A percentile compares a stretch with the other conserved stretches of the same genome.
Conservation (phyloP, 2,797 vertebrate species). For the Gouania willdenowi region DNA sequence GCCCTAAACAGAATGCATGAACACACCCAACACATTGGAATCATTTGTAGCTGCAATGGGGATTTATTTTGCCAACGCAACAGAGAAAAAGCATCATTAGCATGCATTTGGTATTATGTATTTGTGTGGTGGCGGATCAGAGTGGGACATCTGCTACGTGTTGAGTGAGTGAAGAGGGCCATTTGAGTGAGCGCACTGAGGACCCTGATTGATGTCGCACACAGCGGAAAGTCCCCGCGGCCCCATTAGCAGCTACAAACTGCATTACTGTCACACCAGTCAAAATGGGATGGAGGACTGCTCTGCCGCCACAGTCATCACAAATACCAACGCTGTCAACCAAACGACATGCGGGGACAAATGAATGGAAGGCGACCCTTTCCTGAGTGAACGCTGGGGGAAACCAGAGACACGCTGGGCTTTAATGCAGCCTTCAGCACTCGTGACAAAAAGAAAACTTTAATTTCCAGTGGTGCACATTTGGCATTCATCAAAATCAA, state of each 20-base stretch:
- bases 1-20: not conserved
- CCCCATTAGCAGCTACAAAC: conserved; percentile 73
- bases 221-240: conserved; percentile 62
- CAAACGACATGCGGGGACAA: conserved; percentile 36
- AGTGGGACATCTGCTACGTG: conserved; percentile 67
- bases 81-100: conserved; percentile 62
- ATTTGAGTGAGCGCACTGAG: conserved; percentile 56
- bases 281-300: conserved; percentile 51
- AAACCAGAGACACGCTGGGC: conserved; percentile 45
- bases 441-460: conserved; percentile 61
- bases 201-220: conserved; percentile 71
- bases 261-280: conserved; percentile 66
- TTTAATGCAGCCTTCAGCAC: conserved; percentile 46
- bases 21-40: conserved; percentile 12
- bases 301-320: conserved; percentile 31
- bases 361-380: conserved; percentile 46
- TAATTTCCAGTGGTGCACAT: conserved; percentile 51
- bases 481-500: conserved; percentile 67
- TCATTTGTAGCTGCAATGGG: conserved; percentile 17
- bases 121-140: conserved; percentile 43
- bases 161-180: conserved; percentile 64
- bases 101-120: conserved; percentile 60
- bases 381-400: conserved; percentile 45
- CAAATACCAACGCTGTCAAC: conserved; percentile 48
- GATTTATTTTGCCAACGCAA: conserved; percentile 44